phyloP scores from a whole-genome alignment of 2,113 vertebrate genomes.

The Microtus pennsylvanicus region DNA sequence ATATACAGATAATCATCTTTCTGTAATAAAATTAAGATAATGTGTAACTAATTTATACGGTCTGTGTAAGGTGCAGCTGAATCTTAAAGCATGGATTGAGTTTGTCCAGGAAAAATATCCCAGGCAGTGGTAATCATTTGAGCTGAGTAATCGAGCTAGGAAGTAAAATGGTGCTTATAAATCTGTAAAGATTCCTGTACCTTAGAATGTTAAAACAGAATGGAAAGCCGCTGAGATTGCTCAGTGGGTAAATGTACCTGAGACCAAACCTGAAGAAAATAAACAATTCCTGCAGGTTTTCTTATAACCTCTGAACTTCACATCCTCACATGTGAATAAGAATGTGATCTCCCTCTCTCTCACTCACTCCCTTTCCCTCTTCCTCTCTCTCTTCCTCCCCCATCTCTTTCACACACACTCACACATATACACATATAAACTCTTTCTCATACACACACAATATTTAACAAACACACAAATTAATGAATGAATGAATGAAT shows the following conservation, averaged over 20 bases:
- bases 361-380: too few species aligned
- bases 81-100: background rate
- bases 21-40: background rate
- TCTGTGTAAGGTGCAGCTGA: background rate
- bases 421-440: background rate
- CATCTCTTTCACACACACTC: background rate
- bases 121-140: background rate
- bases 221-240: too few species aligned
- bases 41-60: background rate
- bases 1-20: background rate
- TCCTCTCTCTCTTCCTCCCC: too few species aligned
- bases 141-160: background rate
- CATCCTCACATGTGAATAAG: background rate
- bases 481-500: background rate
- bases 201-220: background rate
- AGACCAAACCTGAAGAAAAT: background rate
- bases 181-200: fast-evolving
- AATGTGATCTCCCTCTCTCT: too few species aligned
- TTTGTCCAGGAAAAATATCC: background rate
- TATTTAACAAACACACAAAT: background rate
- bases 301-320: background rate
- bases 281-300: background rate
- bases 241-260: background rate
- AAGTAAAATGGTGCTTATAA: background rate
- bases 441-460: background rate